These are phyloP conservation scores for Leucophora obtusa DNA, from an alignment of 2,888 invertebrate genomes.

Conservation along the genomic window DNA sequence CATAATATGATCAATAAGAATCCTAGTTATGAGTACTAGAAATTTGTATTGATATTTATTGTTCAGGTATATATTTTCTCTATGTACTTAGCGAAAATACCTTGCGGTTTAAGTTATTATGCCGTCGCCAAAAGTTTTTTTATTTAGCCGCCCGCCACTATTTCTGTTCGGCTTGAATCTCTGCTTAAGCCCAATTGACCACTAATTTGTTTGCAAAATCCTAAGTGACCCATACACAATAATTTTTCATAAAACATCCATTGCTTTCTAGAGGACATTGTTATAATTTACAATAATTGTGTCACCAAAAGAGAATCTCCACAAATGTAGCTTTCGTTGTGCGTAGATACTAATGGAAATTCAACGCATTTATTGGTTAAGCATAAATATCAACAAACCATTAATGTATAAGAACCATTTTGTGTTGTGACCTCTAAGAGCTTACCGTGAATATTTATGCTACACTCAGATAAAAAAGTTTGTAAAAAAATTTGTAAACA, in stretches of 20 bases:
- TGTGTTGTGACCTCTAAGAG: not conserved
- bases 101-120: too few relatives aligned
- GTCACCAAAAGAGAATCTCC: not conserved
- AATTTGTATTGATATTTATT: too few relatives aligned
- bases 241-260: slow-evolving; percentile 6
- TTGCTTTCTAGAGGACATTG: not conserved
- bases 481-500: too few relatives aligned
- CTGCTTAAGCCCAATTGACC: not conserved
- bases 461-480: too few relatives aligned
- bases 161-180: too few relatives aligned
- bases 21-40: too few relatives aligned
- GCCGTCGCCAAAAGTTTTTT: too few relatives aligned
- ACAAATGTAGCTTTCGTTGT: not conserved
- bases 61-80: too few relatives aligned
- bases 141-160: too few relatives aligned
- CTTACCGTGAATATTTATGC: not conserved
- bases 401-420: not conserved
- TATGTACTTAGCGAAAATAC: too few relatives aligned
- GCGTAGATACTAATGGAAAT: not conserved
- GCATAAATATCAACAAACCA: not conserved
- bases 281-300: slow-evolving; percentile 40
- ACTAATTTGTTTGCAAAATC: not conserved
- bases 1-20: too few relatives aligned
- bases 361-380: not conserved
- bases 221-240: not conserved